Base-by-base conservation (phyloP, 2,888 invertebrate species). In the Heteropelma amictum region DNA sequence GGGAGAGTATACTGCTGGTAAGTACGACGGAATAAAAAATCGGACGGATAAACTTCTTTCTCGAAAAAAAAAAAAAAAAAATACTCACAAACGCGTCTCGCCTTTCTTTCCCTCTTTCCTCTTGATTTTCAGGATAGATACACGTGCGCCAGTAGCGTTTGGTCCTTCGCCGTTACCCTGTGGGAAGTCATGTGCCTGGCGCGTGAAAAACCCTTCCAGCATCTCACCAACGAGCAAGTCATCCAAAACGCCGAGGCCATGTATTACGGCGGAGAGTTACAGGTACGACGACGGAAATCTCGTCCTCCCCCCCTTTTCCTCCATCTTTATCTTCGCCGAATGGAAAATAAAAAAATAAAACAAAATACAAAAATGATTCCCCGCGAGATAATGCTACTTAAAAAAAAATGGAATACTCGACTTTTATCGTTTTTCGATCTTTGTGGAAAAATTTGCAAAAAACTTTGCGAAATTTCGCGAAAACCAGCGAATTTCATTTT, bases 1-100 rank as follows among this genome's bases (percentile, higher is more conserved):
- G 93, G 93, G 93, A 93, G 85, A 92, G 92, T 80, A 92, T 93
- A 81, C 88, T 93, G 45, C 83, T 93, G 89, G 93, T 93, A 90
- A 89, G 87, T 83, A 68, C 19, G 12, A 49, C 26, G 21, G n/a
- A 10, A 54, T 21, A 5, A 45, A 42, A 38, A 33, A 38, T 51
- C 7, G 8, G 17, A 6, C 14, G 1, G 4, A 6, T 14, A 7
- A 5, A 51, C 26, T 8, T 8, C 12, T 14, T 7, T 5, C n/a
- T n/a, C n/a, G n/a, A 4, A 47, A 12, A 26, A 26, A 14, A 8
- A 7, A 28, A 12, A n/a, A n/a, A 6, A 2, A 12, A 7, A 35
- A 2, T 6, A 3, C 2, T 21, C 19, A 19, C n/a, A n/a, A n/a
- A n/a, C n/a, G n/a, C n/a, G n/a, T n/a, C n/a, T n/a, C n/a, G n/a